These are phyloP conservation scores for Lepilemur septentrionalis DNA, from an alignment of 2,797 vertebrate species.

Conservation along the genomic window DNA sequence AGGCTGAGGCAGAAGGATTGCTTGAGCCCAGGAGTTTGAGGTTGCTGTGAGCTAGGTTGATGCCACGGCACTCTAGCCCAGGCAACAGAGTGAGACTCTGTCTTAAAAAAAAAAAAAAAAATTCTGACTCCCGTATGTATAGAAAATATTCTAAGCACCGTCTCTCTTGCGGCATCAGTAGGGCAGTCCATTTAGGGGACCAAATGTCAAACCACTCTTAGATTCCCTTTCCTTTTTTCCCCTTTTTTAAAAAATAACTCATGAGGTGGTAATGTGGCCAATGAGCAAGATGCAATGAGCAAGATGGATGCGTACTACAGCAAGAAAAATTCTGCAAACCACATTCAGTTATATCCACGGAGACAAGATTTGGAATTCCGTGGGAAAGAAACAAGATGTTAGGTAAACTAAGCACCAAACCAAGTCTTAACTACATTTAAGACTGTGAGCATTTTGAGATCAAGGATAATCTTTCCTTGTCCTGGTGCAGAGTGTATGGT, in stretches of 20 bases:
- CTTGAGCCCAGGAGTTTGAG: no score
- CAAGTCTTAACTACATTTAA: not conserved
- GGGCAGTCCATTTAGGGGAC: rapidly evolving
- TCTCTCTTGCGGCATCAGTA: not conserved
- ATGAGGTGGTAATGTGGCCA: not conserved
- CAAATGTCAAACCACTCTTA: not conserved
- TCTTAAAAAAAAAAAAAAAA: no score
- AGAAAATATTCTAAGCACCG: not conserved
- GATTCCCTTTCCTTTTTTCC: not conserved
- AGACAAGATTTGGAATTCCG: not conserved
- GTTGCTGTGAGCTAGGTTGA: no score
- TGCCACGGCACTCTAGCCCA: no score
- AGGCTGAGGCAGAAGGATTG: no score
- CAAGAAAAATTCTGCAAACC: not conserved
- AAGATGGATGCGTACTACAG: not conserved
- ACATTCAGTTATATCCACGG: not conserved
- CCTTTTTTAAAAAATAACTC: not conserved
- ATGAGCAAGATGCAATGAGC: not conserved
- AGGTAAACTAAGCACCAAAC: no score
- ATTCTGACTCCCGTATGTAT: not conserved
- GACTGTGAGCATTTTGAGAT: not conserved
- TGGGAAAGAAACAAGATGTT: not conserved
- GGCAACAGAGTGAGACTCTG: no score
- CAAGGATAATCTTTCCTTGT: not conserved
- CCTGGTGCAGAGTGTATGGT: rapidly evolving